phyloP scores from a whole-genome alignment of 53 echinoderm and acorn worm genomes.

The Echinarachnius parma region DNA sequence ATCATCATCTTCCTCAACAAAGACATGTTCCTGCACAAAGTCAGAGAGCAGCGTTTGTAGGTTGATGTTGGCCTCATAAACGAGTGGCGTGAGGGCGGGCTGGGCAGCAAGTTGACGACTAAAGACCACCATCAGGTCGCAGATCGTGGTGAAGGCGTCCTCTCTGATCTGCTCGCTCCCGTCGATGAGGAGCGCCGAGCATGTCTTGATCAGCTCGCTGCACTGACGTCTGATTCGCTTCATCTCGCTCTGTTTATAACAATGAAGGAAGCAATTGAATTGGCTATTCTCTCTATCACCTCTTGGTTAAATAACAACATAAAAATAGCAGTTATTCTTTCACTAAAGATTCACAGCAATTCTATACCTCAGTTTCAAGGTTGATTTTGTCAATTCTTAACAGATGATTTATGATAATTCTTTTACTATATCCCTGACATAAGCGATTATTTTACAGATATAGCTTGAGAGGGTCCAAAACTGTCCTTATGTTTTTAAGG shows the following conservation, averaged over 20 bases:
- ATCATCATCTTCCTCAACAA: conserved; percentile 95
- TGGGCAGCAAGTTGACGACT: conserved; percentile 77
- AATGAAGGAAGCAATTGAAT: too few relatives aligned
- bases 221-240: conserved; percentile 61
- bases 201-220: conserved; percentile 81
- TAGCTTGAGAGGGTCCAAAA: too few relatives aligned
- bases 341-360: too few relatives aligned
- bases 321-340: too few relatives aligned
- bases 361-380: too few relatives aligned
- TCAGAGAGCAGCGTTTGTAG: conserved; percentile 87
- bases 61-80: conserved; percentile 71
- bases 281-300: too few relatives aligned
- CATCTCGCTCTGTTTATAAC: conserved; percentile 73
- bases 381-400: too few relatives aligned
- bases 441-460: too few relatives aligned
- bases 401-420: too few relatives aligned
- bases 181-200: conserved; percentile 80
- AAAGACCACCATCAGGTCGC: conserved; percentile 93
- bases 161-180: conserved; percentile 78
- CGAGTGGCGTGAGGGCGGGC: conserved; percentile 58
- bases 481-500: too few relatives aligned
- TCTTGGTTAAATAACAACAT: too few relatives aligned
- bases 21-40: conserved; percentile 96
- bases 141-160: conserved; percentile 94
- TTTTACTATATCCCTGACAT: too few relatives aligned